These are phyloP conservation scores for Cryptocephalus moraei DNA, from an alignment of 2,888 invertebrate genomes.

Conservation along the genomic window DNA sequence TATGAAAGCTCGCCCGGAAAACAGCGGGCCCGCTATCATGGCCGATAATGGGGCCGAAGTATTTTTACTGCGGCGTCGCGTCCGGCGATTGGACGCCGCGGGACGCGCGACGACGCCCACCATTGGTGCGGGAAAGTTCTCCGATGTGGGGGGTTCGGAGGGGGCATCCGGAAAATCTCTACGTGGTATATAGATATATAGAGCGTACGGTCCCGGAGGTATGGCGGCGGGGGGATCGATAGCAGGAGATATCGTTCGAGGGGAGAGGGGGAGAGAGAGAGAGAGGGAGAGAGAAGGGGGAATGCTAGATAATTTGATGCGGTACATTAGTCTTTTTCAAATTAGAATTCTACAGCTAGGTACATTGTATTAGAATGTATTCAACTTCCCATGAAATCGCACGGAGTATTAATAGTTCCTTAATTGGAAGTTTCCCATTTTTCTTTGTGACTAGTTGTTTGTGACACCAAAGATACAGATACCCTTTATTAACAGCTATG, in stretches of 20 bases:
- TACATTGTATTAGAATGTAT: no score
- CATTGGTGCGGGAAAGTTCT: constrained; percentile 49
- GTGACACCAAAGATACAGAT: no score
- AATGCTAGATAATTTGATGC: neutral
- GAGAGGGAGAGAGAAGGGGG: neutral
- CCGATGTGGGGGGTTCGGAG: constrained; percentile 20
- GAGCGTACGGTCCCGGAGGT: neutral
- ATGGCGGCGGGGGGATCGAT: neutral
- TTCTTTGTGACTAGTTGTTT: no score
- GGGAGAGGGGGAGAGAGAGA: neutral
- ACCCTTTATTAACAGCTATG: no score
- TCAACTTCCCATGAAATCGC: no score
- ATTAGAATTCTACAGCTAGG: no score
- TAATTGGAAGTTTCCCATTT: no score
- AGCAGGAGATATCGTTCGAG: neutral
- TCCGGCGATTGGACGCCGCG: constrained; percentile 33
- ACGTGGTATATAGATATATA: neutral
- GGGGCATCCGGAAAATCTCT: constrained; percentile 20
- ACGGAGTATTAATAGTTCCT: no score
- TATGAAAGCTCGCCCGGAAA: constrained; percentile 35
- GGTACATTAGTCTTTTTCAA: no score
- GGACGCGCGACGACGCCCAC: constrained; percentile 4
- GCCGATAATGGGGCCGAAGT: constrained; percentile 40
- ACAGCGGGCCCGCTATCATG: constrained; percentile 37
- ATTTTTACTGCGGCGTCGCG: constrained; percentile 43